Percentiles rank a stretch among this genome's conserved stretches.
Conservation (phyloP, 2,888 invertebrate species). For the Chloromyia formosa region DNA sequence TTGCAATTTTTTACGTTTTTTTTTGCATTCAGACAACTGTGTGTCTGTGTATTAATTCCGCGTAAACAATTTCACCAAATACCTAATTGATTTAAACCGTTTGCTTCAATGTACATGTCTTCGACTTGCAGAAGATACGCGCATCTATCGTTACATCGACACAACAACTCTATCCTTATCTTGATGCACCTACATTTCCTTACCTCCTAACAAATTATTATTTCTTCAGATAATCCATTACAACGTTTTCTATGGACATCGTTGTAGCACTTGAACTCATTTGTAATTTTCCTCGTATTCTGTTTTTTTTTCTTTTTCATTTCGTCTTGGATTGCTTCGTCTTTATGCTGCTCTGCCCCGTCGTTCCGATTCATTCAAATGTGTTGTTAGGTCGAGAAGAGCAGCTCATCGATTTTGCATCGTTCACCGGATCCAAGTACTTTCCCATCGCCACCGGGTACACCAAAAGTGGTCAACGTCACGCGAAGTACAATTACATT, state of each 20-base stretch:
- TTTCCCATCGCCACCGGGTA: conserved; percentile 78
- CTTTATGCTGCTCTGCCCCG: too few species aligned
- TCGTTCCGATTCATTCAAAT: background rate
- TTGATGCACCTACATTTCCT: conserved; percentile 20
- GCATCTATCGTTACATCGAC: background rate
- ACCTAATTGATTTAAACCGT: background rate
- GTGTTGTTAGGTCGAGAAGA: conserved; percentile 61
- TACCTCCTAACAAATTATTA: conserved; percentile 32
- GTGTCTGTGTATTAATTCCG: too few species aligned
- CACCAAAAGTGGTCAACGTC: conserved; percentile 73
- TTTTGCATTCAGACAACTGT: too few species aligned
- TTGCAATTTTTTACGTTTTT: too few species aligned
- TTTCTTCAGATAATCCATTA: conserved; percentile 29
- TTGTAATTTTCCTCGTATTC: background rate
- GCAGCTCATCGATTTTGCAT: conserved; percentile 69
- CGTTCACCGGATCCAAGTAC: conserved; percentile 76
- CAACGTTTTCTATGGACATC: too few species aligned
- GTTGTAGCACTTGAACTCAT: background rate
- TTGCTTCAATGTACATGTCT: background rate
- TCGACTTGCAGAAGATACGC: background rate
- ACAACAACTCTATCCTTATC: conserved; percentile 22
- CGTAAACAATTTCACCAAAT: too few species aligned
- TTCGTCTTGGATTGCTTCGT: background rate
- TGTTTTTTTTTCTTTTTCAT: background rate
- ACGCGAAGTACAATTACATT: conserved; percentile 72